Conservation (phyloP, 2,888 invertebrate genomes). For the Boloria selene region DNA sequence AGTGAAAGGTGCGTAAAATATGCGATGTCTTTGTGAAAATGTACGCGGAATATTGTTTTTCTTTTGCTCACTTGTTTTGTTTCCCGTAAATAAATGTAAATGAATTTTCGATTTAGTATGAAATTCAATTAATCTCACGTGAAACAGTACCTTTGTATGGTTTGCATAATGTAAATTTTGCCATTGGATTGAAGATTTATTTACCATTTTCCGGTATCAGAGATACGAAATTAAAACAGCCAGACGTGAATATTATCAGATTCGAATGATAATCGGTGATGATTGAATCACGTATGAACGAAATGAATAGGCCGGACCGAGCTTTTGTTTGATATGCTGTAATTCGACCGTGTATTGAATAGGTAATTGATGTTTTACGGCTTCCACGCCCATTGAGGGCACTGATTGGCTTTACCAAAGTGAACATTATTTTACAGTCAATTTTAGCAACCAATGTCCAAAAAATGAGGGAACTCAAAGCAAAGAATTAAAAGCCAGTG, state of each 20-base stretch:
- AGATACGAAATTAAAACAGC: conserved; percentile 59
- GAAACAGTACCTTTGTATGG: conserved; percentile 45
- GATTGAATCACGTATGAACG: conserved; percentile 65
- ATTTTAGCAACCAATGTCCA: conserved; percentile 42
- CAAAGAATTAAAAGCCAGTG: background rate
- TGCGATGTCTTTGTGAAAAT: conserved; percentile 48
- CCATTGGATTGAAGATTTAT: conserved; percentile 63
- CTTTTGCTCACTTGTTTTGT: conserved; percentile 25
- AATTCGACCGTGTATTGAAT: conserved; percentile 47
- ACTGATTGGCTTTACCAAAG: conserved; percentile 62
- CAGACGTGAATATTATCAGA: conserved; percentile 60
- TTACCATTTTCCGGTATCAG: conserved; percentile 60
- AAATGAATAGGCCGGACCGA: conserved; percentile 55
- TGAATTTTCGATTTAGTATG: conserved; percentile 9
- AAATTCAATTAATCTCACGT: conserved; percentile 36
- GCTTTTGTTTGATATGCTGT: conserved; percentile 47
- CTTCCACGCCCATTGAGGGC: conserved; percentile 45
- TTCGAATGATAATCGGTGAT: conserved; percentile 58
- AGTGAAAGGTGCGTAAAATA: conserved; percentile 60
- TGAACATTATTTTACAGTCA: conserved; percentile 57
- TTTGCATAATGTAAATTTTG: conserved; percentile 61
- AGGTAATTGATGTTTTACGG: conserved; percentile 50
- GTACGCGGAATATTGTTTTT: conserved; percentile 46
- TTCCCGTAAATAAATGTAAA: conserved; percentile 11
- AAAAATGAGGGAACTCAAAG: background rate